Conservation (phyloP, 2,113 vertebrate genomes). For the Tragelaphus buxtoni region DNA sequence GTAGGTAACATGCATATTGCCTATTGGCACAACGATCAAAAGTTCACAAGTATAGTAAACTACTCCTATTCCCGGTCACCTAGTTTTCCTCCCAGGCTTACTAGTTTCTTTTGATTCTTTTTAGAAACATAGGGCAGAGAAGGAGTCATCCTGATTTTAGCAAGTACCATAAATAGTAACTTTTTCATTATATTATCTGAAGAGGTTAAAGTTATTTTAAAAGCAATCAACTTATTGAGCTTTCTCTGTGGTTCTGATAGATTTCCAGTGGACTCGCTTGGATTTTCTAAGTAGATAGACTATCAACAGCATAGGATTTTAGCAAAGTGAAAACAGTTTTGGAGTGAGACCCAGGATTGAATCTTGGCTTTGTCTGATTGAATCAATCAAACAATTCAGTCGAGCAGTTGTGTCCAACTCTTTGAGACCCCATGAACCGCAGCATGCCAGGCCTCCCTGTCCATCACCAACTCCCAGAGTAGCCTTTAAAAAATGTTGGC, state of each 20-base stretch:
- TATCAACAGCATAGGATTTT: background rate
- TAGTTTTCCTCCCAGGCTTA: background rate
- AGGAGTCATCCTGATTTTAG: background rate
- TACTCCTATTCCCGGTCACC: background rate
- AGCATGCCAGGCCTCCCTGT: no score
- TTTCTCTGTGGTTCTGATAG: background rate
- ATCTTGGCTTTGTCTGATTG: background rate
- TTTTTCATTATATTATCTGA: background rate
- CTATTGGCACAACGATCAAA: background rate
- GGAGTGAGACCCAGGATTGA: background rate
- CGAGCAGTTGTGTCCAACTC: no score
- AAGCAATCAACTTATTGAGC: background rate
- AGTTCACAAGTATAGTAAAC: background rate
- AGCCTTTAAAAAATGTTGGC: background rate
- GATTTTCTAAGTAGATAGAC: background rate
- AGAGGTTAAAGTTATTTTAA: background rate
- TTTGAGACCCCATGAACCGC: no score
- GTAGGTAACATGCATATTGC: background rate
- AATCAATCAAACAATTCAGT: background rate
- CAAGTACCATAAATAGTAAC: background rate
- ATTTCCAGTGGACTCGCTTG: background rate
- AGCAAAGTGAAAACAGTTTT: constrained; percentile 2
- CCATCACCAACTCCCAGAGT: no score
- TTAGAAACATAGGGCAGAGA: background rate
- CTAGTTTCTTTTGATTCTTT: background rate